These are phyloP conservation scores for Saccopteryx leptura DNA, from an alignment of 2,113 vertebrate genomes.

Conservation along the genomic window DNA sequence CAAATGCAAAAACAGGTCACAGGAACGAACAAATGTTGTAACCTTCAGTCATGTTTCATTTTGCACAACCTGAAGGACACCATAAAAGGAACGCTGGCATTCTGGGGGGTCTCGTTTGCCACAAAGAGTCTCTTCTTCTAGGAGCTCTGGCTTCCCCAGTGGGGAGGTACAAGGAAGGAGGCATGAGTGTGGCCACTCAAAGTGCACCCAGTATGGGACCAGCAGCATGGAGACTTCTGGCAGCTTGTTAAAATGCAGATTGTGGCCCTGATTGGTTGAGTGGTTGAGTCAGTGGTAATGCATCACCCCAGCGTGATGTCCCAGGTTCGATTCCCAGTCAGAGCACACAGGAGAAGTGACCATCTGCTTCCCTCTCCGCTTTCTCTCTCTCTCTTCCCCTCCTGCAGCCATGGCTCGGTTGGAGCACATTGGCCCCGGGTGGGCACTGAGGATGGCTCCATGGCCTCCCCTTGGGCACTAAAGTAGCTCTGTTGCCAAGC, in stretches of 20 bases:
- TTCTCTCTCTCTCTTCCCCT: no score
- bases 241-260: background rate
- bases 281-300: no score
- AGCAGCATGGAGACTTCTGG: background rate
- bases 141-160: background rate
- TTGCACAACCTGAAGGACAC: background rate
- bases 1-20: background rate
- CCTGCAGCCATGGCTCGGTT: no score
- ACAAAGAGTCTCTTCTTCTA: background rate
- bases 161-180: background rate
- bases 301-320: no score
- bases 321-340: no score
- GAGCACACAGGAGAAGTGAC: no score
- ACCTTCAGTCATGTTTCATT: background rate
- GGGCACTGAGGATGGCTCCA: no score
- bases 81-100: background rate
- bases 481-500: no score
- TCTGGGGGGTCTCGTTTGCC: background rate
- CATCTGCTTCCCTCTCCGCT: no score
- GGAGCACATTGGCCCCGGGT: no score
- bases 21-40: background rate
- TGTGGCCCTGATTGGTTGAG: no score
- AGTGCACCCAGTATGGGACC: background rate
- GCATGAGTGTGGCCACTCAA: background rate
- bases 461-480: no score